Evolutionary conservation across 2,113 vertebrate genomes (phyloP).

Genomic region (Lynx canadensis): DNA sequence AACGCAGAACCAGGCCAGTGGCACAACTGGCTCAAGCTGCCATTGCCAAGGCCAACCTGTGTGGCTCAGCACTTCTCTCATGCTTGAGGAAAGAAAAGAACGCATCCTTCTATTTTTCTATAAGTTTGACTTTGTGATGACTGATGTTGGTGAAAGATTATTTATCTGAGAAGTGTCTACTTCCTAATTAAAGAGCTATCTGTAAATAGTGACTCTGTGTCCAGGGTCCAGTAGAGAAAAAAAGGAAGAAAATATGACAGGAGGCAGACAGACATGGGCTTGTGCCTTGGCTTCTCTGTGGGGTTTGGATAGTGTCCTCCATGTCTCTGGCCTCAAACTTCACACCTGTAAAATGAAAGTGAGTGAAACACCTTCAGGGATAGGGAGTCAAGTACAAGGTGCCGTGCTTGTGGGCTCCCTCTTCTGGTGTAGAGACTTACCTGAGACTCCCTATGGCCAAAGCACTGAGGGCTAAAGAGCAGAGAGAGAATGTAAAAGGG

Average conservation of each 20-base stretch:
- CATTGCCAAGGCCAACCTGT: constrained; percentile 27
- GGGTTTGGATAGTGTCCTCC: neutral
- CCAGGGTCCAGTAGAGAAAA: neutral
- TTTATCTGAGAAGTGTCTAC: neutral
- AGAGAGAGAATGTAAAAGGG: constrained; percentile 11
- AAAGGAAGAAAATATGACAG: neutral
- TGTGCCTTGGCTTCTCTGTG: neutral
- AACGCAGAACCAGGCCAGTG: neutral
- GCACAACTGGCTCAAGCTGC: neutral
- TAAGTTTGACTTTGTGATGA: neutral
- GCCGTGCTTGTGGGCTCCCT: neutral
- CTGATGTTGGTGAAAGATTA: neutral
- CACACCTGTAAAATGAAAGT: neutral
- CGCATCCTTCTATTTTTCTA: neutral
- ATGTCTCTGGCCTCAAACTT: neutral
- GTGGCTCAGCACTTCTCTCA: neutral
- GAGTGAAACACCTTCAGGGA: neutral
- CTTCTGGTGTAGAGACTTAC: neutral
- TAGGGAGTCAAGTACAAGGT: neutral
- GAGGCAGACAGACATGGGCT: neutral
- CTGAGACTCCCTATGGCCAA: neutral
- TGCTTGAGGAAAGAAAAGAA: neutral
- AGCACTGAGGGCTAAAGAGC: neutral
- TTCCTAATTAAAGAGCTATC: neutral
- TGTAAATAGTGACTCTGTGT: neutral